Conservation (phyloP, 2,888 invertebrate genomes). For the Leptarthrus brevirostris region DNA sequence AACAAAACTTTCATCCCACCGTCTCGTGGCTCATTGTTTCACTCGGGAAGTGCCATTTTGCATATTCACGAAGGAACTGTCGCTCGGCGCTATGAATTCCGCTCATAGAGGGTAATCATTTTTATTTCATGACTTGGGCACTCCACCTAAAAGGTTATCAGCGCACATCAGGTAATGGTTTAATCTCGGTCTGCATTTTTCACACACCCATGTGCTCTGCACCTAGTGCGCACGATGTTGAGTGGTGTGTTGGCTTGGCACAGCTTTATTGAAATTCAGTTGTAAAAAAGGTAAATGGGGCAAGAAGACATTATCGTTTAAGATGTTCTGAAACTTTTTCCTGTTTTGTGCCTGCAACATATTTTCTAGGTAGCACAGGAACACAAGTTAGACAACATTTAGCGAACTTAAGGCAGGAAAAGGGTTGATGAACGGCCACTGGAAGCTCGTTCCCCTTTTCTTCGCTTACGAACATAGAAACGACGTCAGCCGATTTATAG, state of each 20-base stretch:
- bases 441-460: no score
- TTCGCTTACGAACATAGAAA: no score
- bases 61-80: conserved; percentile 46
- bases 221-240: conserved; percentile 26
- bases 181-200: conserved; percentile 60
- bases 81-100: conserved; percentile 10
- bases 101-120: conserved; percentile 46
- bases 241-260: not conserved
- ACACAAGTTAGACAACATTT: no score
- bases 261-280: no score
- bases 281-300: no score
- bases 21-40: conserved; percentile 35
- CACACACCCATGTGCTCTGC: conserved; percentile 43
- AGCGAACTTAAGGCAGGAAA: no score
- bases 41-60: conserved; percentile 35
- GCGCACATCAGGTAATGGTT: conserved; percentile 65
- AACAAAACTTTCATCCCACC: conserved; percentile 15
- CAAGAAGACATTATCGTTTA: no score
- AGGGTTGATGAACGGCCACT: no score
- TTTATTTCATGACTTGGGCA: conserved; percentile 48
- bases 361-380: no score
- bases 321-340: no score
- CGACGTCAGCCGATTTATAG: no score
- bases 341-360: no score
- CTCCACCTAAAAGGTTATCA: conserved; percentile 62